Base-by-base conservation (phyloP, 2,113 vertebrate genomes). In the Sorex araneus region DNA sequence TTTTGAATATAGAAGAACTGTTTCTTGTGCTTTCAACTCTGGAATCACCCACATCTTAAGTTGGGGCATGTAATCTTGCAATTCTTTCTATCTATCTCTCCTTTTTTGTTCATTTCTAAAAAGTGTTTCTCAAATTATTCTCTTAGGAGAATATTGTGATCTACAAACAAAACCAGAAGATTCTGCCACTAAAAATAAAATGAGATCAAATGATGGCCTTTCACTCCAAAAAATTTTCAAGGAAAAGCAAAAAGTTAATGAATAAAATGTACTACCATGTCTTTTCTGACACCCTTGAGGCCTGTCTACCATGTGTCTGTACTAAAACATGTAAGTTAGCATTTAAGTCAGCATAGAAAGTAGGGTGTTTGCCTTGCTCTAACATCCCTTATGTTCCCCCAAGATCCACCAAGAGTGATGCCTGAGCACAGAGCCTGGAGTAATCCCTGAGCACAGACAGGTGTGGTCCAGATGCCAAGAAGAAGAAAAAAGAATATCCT, bases 271-370 rank as follows among this genome's bases (percentile, higher is more conserved):
- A 2, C 18, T 74, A 23, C 34, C 6, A 10, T 60, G 69, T 85
- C 45, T 92, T 85, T 67, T 90, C 11, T 71, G 50, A 66, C 88
- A 36, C 70, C 13, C 2, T 83, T 79, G 19, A 18, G 64, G 18
- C 43, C 10, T 47, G 6, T 16, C 54, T 3, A 88, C 12, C n/a
- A 27, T n/a, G 5, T 50, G 10, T 30, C 4, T 77, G 34, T 57
- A 78, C 36, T 79, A 73, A 50, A 92, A 75, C 60, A 83, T 28
- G 88, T 87, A 94, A 86, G 28, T 36, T 43, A 80, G 27, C 21
- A 77, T 83, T 21, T 57, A 19, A 66, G 34, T 95, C 93, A 84
- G 23, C 27, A n/a, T 77, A 25, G 23, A 91, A 50, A 40, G 7
- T 40, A 40, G 40, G 40, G 40, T 40, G 40, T 40, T 40, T 40